These are phyloP conservation scores for Pleuronectes platessa DNA, from an alignment of 2,113 vertebrate species.

Conservation along the genomic window DNA sequence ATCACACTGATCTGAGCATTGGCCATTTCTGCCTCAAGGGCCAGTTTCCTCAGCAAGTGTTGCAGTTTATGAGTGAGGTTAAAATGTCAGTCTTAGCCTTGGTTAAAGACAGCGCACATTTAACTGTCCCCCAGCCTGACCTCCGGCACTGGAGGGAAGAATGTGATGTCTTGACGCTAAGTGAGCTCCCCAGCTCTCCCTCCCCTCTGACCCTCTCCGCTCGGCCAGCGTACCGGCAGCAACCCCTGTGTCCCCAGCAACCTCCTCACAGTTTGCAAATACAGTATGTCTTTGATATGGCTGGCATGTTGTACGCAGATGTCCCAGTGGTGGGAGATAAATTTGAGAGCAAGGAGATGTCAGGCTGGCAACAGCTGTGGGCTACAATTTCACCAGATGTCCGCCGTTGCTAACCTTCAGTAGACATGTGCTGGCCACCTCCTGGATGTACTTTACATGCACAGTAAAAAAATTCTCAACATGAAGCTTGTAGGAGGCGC, in stretches of 20 bases:
- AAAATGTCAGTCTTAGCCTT: conserved; percentile 76
- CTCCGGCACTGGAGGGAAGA: conserved; percentile 66
- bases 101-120: conserved; percentile 61
- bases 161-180: conserved; percentile 55
- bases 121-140: conserved; percentile 74
- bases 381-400: conserved; percentile 94
- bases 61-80: conserved; percentile 77
- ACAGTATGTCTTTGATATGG: conserved; percentile 80
- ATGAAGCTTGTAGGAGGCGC: conserved; percentile 49
- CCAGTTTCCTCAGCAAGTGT: conserved; percentile 68
- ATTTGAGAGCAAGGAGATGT: conserved; percentile 90
- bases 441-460: conserved; percentile 65
- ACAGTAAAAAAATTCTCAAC: conserved; percentile 76
- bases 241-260: conserved; percentile 80
- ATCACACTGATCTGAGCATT: conserved; percentile 54
- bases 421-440: conserved; percentile 70
- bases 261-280: conserved; percentile 83
- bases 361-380: conserved; percentile 90
- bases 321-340: conserved; percentile 87
- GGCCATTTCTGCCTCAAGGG: conserved; percentile 65
- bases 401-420: conserved; percentile 85
- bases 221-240: conserved; percentile 27
- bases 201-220: conserved; percentile 32
- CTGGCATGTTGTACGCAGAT: conserved; percentile 88
- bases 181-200: conserved; percentile 32